A percentile compares a stretch with the other conserved stretches of the same genome.
Evolutionary conservation across 2,797 vertebrate genomes (phyloP).

Genomic region (Phaenicophaeus curvirostris): DNA sequence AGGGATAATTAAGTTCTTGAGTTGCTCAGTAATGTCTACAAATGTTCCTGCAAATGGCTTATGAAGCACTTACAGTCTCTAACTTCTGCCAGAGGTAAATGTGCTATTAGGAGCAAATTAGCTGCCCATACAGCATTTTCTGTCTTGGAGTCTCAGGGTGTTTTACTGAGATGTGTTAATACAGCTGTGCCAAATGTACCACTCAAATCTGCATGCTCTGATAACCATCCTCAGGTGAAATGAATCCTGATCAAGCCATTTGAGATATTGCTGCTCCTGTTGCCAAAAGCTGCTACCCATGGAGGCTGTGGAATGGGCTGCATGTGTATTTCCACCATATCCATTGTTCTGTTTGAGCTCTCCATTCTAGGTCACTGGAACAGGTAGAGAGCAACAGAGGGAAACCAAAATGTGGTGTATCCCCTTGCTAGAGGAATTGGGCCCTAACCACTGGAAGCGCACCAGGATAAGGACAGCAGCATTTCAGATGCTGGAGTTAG

Average conservation of each 20-base stretch:
- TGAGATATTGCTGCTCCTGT: not conserved
- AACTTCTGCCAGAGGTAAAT: slow-evolving; percentile 20
- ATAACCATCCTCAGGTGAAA: slow-evolving; percentile 21
- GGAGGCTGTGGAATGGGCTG: not conserved
- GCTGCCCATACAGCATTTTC: not conserved
- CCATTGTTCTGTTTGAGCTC: not conserved
- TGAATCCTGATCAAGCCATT: not conserved
- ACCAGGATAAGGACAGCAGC: not conserved
- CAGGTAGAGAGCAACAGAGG: not conserved
- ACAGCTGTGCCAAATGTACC: not conserved
- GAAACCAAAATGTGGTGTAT: not conserved
- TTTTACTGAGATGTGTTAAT: slow-evolving; percentile 15
- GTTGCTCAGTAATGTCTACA: not conserved
- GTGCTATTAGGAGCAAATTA: slow-evolving; percentile 19
- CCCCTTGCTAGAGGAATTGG: not conserved
- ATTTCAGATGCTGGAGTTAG: not conserved
- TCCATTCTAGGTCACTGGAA: not conserved
- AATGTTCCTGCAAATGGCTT: slow-evolving; percentile 8
- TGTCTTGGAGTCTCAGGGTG: not conserved
- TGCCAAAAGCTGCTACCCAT: not conserved
- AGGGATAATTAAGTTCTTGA: slow-evolving; percentile 29
- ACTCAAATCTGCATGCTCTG: not conserved
- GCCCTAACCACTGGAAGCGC: not conserved
- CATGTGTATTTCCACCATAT: rapidly evolving
- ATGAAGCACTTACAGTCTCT: slow-evolving; percentile 17